phyloP scores from a whole-genome alignment of 1,140 invertebrate species.

The Pseudomyrmex flavicornis region DNA sequence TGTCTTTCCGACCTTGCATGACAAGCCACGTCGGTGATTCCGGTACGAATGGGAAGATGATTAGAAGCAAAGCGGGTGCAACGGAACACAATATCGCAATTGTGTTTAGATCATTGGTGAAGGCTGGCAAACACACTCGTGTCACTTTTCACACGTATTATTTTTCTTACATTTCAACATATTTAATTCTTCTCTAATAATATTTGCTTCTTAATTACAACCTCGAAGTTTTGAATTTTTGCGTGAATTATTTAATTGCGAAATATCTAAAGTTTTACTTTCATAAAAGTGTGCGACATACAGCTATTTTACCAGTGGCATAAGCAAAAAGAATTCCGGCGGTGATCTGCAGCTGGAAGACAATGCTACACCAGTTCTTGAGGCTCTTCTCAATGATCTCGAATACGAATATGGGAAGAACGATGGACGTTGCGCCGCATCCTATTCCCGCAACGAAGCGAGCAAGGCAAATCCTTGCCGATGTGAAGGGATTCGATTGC shows the following conservation, averaged over 20 bases:
- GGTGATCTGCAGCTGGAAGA: constrained; percentile 89
- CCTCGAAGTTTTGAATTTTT: too few relatives aligned
- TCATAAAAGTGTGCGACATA: neutral
- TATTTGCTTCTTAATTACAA: too few relatives aligned
- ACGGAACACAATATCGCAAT: constrained; percentile 65
- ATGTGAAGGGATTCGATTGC: too few relatives aligned
- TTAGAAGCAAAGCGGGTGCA: constrained; percentile 61
- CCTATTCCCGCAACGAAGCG: constrained; percentile 88
- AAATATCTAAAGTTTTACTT: constrained; percentile 3
- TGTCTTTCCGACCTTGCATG: constrained; percentile 82
- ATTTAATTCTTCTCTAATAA: too few relatives aligned
- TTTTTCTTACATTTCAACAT: too few relatives aligned
- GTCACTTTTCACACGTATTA: constrained; percentile 14
- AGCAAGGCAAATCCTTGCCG: constrained; percentile 75
- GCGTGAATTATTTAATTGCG: neutral
- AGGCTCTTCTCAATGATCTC: constrained; percentile 89
- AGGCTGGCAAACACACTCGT: constrained; percentile 56
- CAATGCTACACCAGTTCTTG: constrained; percentile 88
- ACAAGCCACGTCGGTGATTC: constrained; percentile 77
- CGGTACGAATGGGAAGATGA: constrained; percentile 68
- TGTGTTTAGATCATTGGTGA: constrained; percentile 47
- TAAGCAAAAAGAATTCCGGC: constrained; percentile 88
- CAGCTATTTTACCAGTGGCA: constrained; percentile 85
- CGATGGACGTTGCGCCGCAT: constrained; percentile 88
- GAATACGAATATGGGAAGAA: constrained; percentile 87